Evolutionary conservation across 2,888 invertebrate species (phyloP).

Genomic region (Diadegma fenestrale): DNA sequence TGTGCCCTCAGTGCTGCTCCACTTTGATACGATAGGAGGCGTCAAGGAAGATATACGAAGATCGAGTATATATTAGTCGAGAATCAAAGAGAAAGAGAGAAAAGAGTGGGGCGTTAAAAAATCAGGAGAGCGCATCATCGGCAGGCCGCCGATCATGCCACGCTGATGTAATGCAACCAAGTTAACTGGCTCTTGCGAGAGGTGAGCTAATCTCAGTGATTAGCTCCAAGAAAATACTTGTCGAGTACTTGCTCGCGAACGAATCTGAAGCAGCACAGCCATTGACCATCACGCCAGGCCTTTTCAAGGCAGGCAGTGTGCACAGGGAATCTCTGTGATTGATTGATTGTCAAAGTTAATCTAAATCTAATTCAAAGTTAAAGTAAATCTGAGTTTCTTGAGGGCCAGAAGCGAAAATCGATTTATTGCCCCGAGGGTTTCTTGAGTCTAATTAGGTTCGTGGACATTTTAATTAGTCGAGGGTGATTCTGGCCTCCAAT

Average conservation of each 20-base stretch:
- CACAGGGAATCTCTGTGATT: not conserved
- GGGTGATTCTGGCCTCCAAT: not conserved
- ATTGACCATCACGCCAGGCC: not conserved
- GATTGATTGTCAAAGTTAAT: not conserved
- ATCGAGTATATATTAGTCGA: constrained; percentile 40
- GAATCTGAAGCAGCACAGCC: not conserved
- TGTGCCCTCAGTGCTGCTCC: constrained; percentile 48
- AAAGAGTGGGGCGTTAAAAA: constrained; percentile 59
- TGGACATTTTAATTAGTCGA: not conserved
- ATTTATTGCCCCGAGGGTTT: not conserved
- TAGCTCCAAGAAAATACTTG: constrained; percentile 48
- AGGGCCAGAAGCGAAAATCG: not conserved
- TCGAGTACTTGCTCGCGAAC: not conserved
- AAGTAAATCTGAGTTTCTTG: not conserved
- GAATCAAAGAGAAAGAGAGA: constrained; percentile 62
- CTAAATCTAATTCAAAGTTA: not conserved
- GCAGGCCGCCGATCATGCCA: constrained; percentile 40
- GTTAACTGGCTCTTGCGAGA: constrained; percentile 57
- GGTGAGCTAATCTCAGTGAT: constrained; percentile 65
- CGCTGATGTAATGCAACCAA: constrained; percentile 64
- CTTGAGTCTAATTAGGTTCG: not conserved
- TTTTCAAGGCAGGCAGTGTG: not conserved
- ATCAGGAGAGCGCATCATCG: constrained; percentile 56
- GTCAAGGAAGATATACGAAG: constrained; percentile 29
- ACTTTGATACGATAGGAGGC: constrained; percentile 32